Percentiles rank a stretch among this genome's conserved stretches.
These are phyloP conservation scores for Neogobius melanostomus DNA, from an alignment of 2,113 vertebrate species.

Conservation along the genomic window DNA sequence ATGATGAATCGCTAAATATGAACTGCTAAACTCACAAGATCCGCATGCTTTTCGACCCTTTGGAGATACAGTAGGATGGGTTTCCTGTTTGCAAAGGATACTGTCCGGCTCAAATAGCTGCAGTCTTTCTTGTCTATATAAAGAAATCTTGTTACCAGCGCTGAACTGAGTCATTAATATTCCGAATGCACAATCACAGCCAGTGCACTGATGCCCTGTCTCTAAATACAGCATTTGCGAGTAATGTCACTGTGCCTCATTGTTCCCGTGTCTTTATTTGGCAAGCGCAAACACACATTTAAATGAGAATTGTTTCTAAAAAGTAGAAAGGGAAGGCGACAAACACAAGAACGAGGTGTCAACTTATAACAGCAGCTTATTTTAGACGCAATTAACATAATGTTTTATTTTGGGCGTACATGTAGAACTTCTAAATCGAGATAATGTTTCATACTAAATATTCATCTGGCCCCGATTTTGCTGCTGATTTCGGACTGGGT, in stretches of 20 bases:
- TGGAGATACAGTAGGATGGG: no score
- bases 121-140: no score
- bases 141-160: no score
- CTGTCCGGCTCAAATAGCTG: no score
- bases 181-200: constrained; percentile 4
- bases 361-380: constrained; percentile 3
- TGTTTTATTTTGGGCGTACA: neutral
- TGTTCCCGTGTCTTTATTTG: constrained; percentile 21
- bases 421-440: neutral
- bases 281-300: constrained; percentile 21
- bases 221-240: constrained; percentile 1
- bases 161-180: no score
- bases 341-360: neutral
- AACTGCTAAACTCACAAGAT: no score
- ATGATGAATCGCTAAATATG: no score
- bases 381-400: constrained; percentile 6
- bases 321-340: neutral
- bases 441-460: neutral
- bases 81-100: no score
- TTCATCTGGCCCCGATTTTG: no score
- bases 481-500: no score
- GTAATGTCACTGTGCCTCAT: no score
- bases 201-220: constrained; percentile 5
- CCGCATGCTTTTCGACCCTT: no score
- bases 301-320: constrained; percentile 1